A percentile compares a stretch with the other conserved stretches of the same genome.
Evolutionary conservation across 2,888 invertebrate species (phyloP).

Genomic region (Microctonus hyperodae): DNA sequence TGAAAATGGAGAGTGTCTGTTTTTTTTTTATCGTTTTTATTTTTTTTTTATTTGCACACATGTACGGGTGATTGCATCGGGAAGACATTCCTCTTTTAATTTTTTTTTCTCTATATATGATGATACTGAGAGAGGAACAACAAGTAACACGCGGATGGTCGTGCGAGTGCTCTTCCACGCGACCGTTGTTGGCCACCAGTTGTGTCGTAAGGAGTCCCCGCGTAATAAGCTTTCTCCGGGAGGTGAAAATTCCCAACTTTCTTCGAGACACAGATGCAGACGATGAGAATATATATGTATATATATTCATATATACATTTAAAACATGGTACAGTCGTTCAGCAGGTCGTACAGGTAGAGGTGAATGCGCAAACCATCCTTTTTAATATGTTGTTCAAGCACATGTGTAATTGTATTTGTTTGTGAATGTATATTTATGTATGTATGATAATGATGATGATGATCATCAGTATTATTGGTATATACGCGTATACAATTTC

Average conservation of each 20-base stretch:
- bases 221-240: conserved; percentile 45
- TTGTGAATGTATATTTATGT: not conserved
- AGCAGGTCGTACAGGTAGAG: not conserved
- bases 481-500: not conserved
- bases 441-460: too few species aligned
- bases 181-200: conserved; percentile 12
- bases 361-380: not conserved
- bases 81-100: too few species aligned
- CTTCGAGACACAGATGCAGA: conserved; percentile 33
- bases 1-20: too few species aligned
- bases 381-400: not conserved
- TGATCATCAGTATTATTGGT: not conserved
- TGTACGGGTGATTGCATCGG: too few species aligned
- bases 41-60: too few species aligned
- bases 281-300: conserved; percentile 13
- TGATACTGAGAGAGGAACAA: not conserved
- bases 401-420: not conserved
- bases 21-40: too few species aligned
- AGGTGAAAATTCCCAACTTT: conserved; percentile 46
- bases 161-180: conserved; percentile 8
- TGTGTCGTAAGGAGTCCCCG: conserved; percentile 42
- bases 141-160: conserved; percentile 1
- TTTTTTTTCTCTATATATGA: not conserved
- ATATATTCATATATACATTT: not conserved
- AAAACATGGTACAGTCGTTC: not conserved